Evolutionary conservation across 2,113 vertebrate species (phyloP).

Genomic region (Eretmochelys imbricata): DNA sequence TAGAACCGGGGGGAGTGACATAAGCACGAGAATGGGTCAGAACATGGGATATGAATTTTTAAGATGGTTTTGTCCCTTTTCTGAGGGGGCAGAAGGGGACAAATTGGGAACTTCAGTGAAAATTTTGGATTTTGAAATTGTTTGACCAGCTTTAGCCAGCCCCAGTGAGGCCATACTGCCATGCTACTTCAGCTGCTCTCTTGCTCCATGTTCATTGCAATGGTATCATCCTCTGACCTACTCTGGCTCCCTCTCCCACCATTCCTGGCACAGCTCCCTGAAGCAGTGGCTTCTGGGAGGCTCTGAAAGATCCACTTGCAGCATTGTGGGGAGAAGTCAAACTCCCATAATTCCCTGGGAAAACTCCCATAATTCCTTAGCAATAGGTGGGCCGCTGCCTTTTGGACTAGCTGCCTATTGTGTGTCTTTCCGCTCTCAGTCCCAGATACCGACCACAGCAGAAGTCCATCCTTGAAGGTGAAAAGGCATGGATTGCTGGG

Average conservation of each 20-base stretch:
- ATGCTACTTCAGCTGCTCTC: not conserved
- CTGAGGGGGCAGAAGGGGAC: no score
- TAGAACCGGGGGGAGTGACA: no score
- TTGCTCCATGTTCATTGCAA: not conserved
- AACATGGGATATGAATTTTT: no score
- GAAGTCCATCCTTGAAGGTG: not conserved
- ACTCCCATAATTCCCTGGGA: not conserved
- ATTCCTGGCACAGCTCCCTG: not conserved
- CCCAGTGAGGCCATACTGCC: not conserved
- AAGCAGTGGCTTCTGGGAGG: not conserved
- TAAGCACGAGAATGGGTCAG: no score
- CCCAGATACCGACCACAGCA: no score
- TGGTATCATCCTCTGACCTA: not conserved
- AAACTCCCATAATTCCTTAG: not conserved
- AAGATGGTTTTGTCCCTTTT: no score
- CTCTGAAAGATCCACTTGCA: not conserved
- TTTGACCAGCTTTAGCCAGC: not conserved
- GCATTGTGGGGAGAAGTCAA: not conserved
- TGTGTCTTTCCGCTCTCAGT: not conserved
- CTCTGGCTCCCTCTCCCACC: not conserved
- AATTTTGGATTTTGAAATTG: not conserved
- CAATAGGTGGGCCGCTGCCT: not conserved
- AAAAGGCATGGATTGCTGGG: not conserved
- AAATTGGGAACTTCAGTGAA: not conserved
- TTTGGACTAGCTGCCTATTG: not conserved